These are phyloP conservation scores for Gavialis gangeticus DNA, from an alignment of 2,113 vertebrate genomes.

Conservation along the genomic window DNA sequence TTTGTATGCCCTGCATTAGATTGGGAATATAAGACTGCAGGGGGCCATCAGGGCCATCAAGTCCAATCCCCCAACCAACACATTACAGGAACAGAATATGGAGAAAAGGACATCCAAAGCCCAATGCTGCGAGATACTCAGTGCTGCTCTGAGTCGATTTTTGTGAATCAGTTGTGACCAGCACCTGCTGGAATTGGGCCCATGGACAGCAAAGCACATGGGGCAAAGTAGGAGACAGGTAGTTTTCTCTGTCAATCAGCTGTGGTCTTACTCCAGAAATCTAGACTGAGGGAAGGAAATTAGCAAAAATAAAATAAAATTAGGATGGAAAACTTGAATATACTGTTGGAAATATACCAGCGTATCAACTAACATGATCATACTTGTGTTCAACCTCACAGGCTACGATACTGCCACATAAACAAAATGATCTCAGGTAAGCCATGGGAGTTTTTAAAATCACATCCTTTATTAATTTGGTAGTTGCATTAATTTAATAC, in stretches of 20 bases:
- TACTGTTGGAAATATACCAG: neutral
- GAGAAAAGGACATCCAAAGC: neutral
- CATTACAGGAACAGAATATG: neutral
- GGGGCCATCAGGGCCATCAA: no score
- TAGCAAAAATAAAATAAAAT: neutral
- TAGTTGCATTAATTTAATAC: slow-evolving; percentile 23
- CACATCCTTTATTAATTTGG: slow-evolving; percentile 41
- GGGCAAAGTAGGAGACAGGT: neutral
- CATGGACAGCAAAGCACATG: slow-evolving; percentile 17
- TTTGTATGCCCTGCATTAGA: no score
- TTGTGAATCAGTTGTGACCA: neutral
- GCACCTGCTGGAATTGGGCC: neutral
- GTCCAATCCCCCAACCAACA: no score
- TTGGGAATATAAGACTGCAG: no score
- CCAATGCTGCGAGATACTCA: neutral
- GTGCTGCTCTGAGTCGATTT: neutral
- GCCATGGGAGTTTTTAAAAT: slow-evolving; percentile 49
- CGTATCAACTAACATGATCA: neutral
- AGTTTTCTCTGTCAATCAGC: neutral
- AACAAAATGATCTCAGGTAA: slow-evolving; percentile 38
- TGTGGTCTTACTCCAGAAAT: neutral
- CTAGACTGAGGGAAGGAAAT: neutral
- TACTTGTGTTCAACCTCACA: no score
- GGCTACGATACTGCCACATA: neutral
- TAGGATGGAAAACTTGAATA: slow-evolving; percentile 11